Conservation (phyloP, 2,113 vertebrate species). For the Cyanoramphus novaezelandiae region DNA sequence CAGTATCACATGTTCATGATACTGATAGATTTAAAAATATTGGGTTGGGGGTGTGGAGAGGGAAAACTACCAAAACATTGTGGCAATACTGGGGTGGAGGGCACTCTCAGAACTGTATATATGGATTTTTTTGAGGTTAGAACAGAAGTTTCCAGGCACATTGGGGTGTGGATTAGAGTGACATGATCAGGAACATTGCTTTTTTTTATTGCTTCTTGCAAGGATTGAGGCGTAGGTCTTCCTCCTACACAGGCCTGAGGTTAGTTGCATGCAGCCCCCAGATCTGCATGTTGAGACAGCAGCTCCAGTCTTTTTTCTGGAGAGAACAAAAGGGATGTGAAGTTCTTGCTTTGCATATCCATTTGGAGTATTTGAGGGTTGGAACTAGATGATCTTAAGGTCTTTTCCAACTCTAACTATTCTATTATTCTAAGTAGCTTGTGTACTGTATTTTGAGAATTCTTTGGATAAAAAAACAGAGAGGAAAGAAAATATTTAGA, state of each 20-base stretch:
- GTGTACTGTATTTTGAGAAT: not conserved
- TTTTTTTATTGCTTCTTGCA: not conserved
- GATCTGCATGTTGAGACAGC: accelerated
- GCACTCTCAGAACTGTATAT: not conserved
- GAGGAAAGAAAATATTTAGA: not conserved
- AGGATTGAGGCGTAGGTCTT: not conserved
- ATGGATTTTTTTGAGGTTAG: not conserved
- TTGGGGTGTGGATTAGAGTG: not conserved
- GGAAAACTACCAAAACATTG: not conserved
- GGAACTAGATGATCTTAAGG: no score
- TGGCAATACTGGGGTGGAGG: not conserved
- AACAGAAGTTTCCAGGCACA: not conserved
- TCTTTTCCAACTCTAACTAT: no score
- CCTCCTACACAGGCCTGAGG: accelerated
- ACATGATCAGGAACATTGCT: not conserved
- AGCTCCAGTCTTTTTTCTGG: not conserved
- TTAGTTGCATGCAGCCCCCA: accelerated
- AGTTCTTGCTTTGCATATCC: not conserved
- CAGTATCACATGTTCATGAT: not conserved
- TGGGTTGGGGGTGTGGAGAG: accelerated
- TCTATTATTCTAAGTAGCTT: not conserved
- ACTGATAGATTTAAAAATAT: not conserved
- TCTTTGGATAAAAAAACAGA: not conserved
- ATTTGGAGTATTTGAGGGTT: not conserved
- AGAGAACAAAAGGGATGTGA: not conserved